Evolutionary conservation across 2,113 vertebrate species (phyloP), one percentile per base, ranked within the genome.

Genomic region (Indicator maculatus): DNA sequence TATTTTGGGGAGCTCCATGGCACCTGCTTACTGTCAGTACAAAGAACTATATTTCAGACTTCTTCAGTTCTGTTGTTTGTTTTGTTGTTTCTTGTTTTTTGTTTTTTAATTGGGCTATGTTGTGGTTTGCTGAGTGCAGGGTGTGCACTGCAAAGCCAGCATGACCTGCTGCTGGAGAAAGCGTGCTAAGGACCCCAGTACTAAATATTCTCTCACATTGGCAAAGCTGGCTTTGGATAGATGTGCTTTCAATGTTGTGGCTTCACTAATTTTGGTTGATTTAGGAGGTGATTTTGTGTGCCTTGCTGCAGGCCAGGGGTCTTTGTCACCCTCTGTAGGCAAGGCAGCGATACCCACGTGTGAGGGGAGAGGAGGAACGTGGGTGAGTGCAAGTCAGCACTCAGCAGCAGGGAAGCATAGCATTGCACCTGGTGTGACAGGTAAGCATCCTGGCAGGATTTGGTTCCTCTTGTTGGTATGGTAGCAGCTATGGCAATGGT

Each of bases 331-430:
- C 31, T 76, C 41, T 56, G 41, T 83, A 18, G 41, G 21, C 60
- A n/a, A 28, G 60, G 80, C 58, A 73, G 55, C 20, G 12, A n/a
- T 36, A 87, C 4, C 10, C 33, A 11, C 0, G 0, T 39, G 47
- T 45, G 16, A 63, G 64, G 59, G 28, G 39, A 56, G 27, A 60
- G 45, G 39, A 61, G 27, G 52, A 47, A 52, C 2, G 0, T 3
- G 20, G 55, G 33, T 1, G 1, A 55, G 45, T n/a, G 36, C 15
- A 15, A 19, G 19, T 45, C 59, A 76, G 21, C 0, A 0, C 19
- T 8, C 0, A 3, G 74, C 26, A 23, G 0, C 44, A 63, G 91
- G 59, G 66, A 72, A n/a, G 23, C 0, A 0, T 15, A 3, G 59
- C 45, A 53, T 61, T 81, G 23, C 8, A 4, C 10, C 3, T 33